Percentiles rank a stretch among this genome's conserved stretches.
Conservation (phyloP, 2,888 invertebrate genomes). For the Lepidochrysops patricia region DNA sequence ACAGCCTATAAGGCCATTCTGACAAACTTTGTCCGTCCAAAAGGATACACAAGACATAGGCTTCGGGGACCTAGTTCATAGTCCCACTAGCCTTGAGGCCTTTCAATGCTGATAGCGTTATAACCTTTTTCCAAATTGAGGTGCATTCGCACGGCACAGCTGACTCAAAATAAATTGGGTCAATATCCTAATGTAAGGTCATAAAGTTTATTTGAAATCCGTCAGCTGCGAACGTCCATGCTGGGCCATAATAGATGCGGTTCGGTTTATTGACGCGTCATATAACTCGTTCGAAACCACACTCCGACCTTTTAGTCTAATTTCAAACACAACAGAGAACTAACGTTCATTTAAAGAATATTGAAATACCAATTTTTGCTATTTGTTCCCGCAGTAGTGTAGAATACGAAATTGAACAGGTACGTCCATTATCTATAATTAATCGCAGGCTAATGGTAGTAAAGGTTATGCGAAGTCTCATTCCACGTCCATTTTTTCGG, state of each 20-base stretch:
- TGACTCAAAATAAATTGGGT: conserved; percentile 40
- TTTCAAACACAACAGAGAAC: conserved; percentile 65
- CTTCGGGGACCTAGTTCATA: too few relatives aligned
- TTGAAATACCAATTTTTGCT: not conserved
- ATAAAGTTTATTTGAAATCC: conserved; percentile 66
- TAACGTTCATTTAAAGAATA: conserved; percentile 33
- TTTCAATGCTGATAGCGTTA: too few relatives aligned
- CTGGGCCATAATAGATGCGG: conserved; percentile 66
- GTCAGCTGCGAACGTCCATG: conserved; percentile 52
- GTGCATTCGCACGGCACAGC: not conserved
- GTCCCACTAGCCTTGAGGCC: too few relatives aligned
- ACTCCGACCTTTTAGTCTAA: conserved; percentile 57
- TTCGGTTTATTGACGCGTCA: conserved; percentile 67
- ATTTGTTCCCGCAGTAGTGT: not conserved
- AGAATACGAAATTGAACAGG: not conserved
- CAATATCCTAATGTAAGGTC: conserved; percentile 47
- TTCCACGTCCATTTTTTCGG: too few relatives aligned
- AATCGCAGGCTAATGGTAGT: too few relatives aligned
- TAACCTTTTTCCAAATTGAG: too few relatives aligned
- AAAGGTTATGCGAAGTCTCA: too few relatives aligned
- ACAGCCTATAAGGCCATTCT: too few relatives aligned
- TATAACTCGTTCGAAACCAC: conserved; percentile 57
- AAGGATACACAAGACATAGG: too few relatives aligned
- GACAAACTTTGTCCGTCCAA: too few relatives aligned
- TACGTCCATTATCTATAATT: not conserved